A percentile compares a stretch with the other conserved stretches of the same genome.
phyloP scores from a whole-genome alignment of 2,888 invertebrate genomes.

The Sylvicola cinctus region DNA sequence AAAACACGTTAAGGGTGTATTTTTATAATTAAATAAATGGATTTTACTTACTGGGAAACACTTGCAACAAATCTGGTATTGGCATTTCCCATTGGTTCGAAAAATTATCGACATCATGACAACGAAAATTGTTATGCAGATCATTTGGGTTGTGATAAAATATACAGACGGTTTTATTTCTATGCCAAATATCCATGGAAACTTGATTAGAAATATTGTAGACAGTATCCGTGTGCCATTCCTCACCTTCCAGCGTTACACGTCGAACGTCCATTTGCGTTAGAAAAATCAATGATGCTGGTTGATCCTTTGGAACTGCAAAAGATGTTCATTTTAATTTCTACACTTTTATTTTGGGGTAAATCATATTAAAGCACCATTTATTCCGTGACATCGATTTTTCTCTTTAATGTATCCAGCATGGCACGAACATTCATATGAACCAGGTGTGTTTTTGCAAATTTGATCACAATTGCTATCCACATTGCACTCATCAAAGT shows the following conservation, averaged over 20 bases:
- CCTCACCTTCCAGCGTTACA: conserved; percentile 32
- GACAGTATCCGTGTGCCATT: conserved; percentile 22
- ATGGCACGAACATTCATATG: conserved; percentile 51
- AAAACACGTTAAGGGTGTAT: conserved; percentile 7
- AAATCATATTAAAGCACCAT: conserved; percentile 26
- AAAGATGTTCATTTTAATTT: conserved; percentile 6
- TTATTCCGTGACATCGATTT: conserved; percentile 41
- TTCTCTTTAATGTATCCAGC: conserved; percentile 41
- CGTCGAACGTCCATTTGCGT: conserved; percentile 43
- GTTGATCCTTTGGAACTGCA: conserved; percentile 40
- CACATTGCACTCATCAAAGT: conserved; percentile 55
- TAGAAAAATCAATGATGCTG: conserved; percentile 44
- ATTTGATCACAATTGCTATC: conserved; percentile 53
- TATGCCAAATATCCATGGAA: conserved; percentile 41
- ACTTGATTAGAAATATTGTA: conserved; percentile 19
- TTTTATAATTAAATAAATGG: conserved; percentile 7
- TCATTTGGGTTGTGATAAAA: conserved; percentile 39
- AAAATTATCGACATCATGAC: conserved; percentile 44
- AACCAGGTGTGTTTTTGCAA: conserved; percentile 44
- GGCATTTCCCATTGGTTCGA: conserved; percentile 34
- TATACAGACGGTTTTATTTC: conserved; percentile 48
- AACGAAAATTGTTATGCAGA: conserved; percentile 31
- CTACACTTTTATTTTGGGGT: neutral
- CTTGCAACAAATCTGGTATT: conserved; percentile 37
- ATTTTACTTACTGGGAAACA: conserved; percentile 34